Evolutionary conservation across 2,888 invertebrate species (phyloP), one percentile per base, ranked within the genome.

Genomic region (Panorpa germanica): DNA sequence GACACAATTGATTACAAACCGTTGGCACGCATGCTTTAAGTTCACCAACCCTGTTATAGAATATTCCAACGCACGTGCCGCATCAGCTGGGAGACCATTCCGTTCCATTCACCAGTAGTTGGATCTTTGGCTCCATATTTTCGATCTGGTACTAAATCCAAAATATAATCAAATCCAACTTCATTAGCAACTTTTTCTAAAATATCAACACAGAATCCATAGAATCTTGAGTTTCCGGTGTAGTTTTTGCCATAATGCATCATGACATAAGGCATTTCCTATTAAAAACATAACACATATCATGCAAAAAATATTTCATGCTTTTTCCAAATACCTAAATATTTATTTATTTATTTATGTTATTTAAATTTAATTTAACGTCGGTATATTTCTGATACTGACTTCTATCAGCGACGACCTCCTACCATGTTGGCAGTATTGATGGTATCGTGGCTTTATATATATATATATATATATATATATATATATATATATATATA

Each of bases 121-220:
- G 63, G 63, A 45, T 70, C 60, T 38, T 54, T 56, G 25, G 66
- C 68, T 22, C 70, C 70, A 46, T 70, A 70, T 45, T 73, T 72
- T 38, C 65, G 54, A 50, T 76, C 75, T 4, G 73, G 72, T 17
- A 72, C 73, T 38, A 74, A 54, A 44, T 73, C 70, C 43, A 76
- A 50, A 34, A 70, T 63, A 49, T 74, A 77, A 41, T 70, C 66
- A 50, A 76, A 76, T 27, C 74, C 74, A 20, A 74, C 64, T 44
- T 70, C 61, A 38, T 61, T 61, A 3, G 74, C 65, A 40, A 77
- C 63, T 34, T 62, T 58, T 44, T 72, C 66, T 41, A 77, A 57
- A 25, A 80, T 60, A 49, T 81, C 80, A 37, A 80, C 70, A 53
- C 78, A 78, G 53, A 77, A 81, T 29, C 80, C 80, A 51, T 70